Evolutionary conservation across 2,797 vertebrate species (phyloP).

Genomic region (Sciaenops ocellatus): DNA sequence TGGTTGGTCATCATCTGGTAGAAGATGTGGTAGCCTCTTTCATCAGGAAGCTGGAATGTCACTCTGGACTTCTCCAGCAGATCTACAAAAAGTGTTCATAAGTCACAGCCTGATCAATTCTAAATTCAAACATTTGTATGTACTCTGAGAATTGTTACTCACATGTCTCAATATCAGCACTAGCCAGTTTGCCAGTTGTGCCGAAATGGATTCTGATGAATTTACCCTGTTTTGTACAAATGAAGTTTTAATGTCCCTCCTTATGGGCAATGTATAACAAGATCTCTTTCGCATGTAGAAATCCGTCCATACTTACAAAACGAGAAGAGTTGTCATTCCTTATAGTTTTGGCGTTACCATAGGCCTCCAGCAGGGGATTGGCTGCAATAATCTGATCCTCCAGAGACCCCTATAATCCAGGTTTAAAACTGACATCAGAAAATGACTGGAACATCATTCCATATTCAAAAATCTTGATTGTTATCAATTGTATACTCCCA

Average conservation of each 20-base stretch:
- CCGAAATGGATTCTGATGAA: conserved; percentile 84
- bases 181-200: conserved; percentile 55
- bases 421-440: too few relatives aligned
- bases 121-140: background rate
- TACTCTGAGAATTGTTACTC: conserved; percentile 62
- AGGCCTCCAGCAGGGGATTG: conserved; percentile 91
- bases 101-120: background rate
- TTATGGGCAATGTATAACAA: background rate
- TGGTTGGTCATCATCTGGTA: conserved; percentile 91
- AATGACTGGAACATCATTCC: too few relatives aligned
- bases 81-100: conserved; percentile 74
- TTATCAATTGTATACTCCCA: too few relatives aligned
- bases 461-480: too few relatives aligned
- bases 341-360: conserved; percentile 92
- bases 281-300: background rate
- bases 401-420: too few relatives aligned
- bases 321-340: conserved; percentile 96
- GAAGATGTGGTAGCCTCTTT: conserved; percentile 93
- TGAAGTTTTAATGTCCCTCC: background rate
- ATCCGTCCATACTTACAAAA: conserved; percentile 82
- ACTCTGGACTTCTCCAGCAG: conserved; percentile 92
- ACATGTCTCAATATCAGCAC: conserved; percentile 92
- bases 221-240: conserved; percentile 81
- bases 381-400: conserved; percentile 71
- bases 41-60: conserved; percentile 89